A percentile compares a stretch with the other conserved stretches of the same genome.
Evolutionary conservation across 2,113 vertebrate genomes (phyloP).

Genomic region (Eretmochelys imbricata): DNA sequence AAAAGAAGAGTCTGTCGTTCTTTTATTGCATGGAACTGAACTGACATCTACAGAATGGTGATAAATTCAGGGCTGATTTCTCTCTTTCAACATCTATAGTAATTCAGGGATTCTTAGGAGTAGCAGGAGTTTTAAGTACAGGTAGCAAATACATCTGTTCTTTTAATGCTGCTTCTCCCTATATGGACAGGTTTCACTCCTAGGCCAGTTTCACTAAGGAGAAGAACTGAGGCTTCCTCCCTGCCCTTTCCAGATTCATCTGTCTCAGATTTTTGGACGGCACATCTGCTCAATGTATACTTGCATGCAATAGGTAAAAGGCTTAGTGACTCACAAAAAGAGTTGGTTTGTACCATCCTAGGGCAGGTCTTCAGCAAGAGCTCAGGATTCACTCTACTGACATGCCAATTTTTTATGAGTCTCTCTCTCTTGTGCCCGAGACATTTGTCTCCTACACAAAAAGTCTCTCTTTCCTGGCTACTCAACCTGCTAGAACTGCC

Average conservation of each 20-base stretch:
- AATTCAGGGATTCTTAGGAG: fast-evolving
- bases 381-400: background rate
- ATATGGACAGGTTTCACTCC: background rate
- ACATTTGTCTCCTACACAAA: background rate
- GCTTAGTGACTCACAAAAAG: background rate
- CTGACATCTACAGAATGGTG: background rate
- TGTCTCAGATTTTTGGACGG: background rate
- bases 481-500: background rate
- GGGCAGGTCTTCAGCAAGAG: background rate
- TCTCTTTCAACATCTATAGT: background rate
- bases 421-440: background rate
- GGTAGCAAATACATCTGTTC: background rate
- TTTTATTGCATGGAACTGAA: constrained; percentile 14
- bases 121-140: background rate
- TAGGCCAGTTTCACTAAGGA: background rate
- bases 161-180: background rate
- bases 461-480: background rate
- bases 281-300: background rate
- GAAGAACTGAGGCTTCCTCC: background rate
- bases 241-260: background rate
- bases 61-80: background rate
- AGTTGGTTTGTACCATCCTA: background rate
- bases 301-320: background rate
- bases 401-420: background rate
- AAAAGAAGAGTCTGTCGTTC: background rate